Evolutionary conservation across 1,140 invertebrate genomes (phyloP), one percentile per base, ranked within the genome.

Genomic region (Oryctes rhinoceros): DNA sequence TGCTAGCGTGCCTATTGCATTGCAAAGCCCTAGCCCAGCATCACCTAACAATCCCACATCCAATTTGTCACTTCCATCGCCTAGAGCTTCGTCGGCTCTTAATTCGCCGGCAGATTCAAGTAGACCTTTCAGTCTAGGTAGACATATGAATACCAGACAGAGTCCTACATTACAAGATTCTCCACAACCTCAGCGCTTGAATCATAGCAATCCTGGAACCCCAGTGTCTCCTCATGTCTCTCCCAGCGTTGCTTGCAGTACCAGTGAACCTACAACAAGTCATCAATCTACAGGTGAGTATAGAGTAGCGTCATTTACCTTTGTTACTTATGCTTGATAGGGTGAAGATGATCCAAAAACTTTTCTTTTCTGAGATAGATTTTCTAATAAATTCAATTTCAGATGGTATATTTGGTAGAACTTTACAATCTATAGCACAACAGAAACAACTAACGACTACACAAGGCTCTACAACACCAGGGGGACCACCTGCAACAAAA

Each of bases 1-100:
- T 65, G 94, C 95, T 18, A 96, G 94, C 83, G 95, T 96, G 76
- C 95, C 95, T 82, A 95, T 95, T 85, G 94, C 93, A 10, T 90
- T 92, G 81, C 92, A 93, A 84, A 93, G 92, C 82, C 92, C 92
- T 49, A 94, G 91, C 88, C 93, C 92, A 1, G 91, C 91, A 44
- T 94, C 93, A 81, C 92, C 93, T 30, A 93, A 92, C 81, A 93
- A 94, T 86, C 91, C 92, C 48, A 92, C 92, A 35, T 92, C 91
- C 24, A 93, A 93, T 86, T 84, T 94, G n/a, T 94, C 93, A 1
- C 84, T 94, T 78, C 93, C 93, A 3, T 94, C 92, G 59, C 93
- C 92, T 1, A 88, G 93, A 59, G 92, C 93, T 65, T 91, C 92
- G 79, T 92, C 92, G 10, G 92, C 91, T 30, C 84, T 94, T 11